Evolutionary conservation across 1,140 invertebrate species (phyloP).

Genomic region (Drosophila ironensis): DNA sequence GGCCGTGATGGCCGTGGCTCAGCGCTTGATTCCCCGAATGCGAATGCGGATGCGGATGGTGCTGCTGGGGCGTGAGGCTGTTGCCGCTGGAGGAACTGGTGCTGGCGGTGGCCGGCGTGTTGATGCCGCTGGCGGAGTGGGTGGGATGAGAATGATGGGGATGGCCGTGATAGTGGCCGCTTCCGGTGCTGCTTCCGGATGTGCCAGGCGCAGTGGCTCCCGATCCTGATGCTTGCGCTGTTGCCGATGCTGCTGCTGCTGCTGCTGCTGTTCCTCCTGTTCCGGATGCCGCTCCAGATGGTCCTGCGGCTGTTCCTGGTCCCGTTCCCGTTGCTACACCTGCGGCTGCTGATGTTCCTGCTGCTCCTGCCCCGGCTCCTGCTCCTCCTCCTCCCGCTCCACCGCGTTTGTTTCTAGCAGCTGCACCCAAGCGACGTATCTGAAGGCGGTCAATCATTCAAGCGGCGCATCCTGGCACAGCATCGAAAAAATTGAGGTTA

Average conservation of each 20-base stretch:
- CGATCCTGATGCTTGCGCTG: neutral
- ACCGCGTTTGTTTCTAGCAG: slow-evolving; percentile 70
- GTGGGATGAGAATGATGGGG: slow-evolving; percentile 38
- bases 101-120: slow-evolving; percentile 66
- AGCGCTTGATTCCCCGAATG: too few relatives aligned
- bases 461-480: slow-evolving; percentile 55
- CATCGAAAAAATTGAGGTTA: neutral
- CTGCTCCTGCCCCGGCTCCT: neutral
- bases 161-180: neutral
- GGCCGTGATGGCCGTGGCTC: too few relatives aligned
- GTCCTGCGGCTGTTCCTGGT: neutral
- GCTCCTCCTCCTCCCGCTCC: slow-evolving; percentile 27
- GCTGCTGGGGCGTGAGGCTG: slow-evolving; percentile 55
- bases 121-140: slow-evolving; percentile 57
- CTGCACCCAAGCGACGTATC: slow-evolving; percentile 78
- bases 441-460: slow-evolving; percentile 81
- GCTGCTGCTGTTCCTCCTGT: slow-evolving; percentile 1
- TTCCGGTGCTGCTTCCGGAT: neutral
- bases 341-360: neutral
- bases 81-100: slow-evolving; percentile 76
- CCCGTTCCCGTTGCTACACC: neutral
- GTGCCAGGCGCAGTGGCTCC: neutral
- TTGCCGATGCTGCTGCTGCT: neutral
- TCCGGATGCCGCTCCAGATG: neutral
- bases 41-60: slow-evolving; percentile 11